phyloP scores from a whole-genome alignment of 2,888 invertebrate species.

The Amaurobius ferox region DNA sequence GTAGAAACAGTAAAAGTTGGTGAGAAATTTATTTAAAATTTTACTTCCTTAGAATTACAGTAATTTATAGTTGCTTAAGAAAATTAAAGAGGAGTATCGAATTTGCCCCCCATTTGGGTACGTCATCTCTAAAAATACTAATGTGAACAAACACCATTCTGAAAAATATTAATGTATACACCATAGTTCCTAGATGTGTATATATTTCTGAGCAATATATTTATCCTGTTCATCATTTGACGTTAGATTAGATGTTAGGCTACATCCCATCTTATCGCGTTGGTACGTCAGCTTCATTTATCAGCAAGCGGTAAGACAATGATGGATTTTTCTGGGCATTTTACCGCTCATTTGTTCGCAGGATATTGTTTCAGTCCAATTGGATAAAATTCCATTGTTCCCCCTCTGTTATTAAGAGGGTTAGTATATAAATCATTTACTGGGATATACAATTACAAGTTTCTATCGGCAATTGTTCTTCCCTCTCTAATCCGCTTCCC shows the following conservation, averaged over 20 bases:
- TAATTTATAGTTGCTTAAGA: too few species aligned
- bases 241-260: not conserved
- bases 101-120: too few species aligned
- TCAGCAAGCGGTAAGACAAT: not conserved
- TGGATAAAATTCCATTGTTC: slow-evolving; percentile 6
- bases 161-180: too few species aligned
- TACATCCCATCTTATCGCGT: not conserved
- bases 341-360: not conserved
- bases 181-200: too few species aligned
- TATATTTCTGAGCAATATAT: too few species aligned
- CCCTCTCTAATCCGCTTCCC: not conserved
- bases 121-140: too few species aligned
- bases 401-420: not conserved
- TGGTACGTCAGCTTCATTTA: not conserved
- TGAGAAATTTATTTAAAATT: too few species aligned
- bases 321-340: slow-evolving; percentile 2
- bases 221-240: not conserved
- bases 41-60: too few species aligned
- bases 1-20: too few species aligned
- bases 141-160: too few species aligned
- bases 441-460: slow-evolving; percentile 1
- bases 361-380: slow-evolving; percentile 9
- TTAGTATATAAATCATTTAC: slow-evolving; percentile 13
- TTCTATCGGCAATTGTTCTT: not conserved
- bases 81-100: too few species aligned